Conservation (phyloP, 2,888 invertebrate species). For the Tachina lurida region DNA sequence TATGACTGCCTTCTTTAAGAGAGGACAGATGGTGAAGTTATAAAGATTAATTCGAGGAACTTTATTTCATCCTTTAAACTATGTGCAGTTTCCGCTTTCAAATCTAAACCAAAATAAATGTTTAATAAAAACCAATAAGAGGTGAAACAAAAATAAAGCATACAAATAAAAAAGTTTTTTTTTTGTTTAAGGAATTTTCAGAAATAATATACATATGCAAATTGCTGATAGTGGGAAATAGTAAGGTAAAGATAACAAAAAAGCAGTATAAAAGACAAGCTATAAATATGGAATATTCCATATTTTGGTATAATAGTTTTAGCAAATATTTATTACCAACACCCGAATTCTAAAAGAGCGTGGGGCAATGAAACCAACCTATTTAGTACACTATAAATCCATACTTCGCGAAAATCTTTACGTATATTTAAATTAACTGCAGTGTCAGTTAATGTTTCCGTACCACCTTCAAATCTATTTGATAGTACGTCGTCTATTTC, state of each 20-base stretch:
- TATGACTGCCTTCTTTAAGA: too few species aligned
- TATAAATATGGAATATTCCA: neutral
- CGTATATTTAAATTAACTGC: conserved; percentile 76
- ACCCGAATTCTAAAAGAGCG: neutral
- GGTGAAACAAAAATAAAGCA: too few species aligned
- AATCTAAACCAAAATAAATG: too few species aligned
- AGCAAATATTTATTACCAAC: conserved; percentile 7
- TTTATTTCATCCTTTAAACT: too few species aligned
- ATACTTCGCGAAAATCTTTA: conserved; percentile 87
- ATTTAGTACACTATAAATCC: conserved; percentile 84
- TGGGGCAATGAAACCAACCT: conserved; percentile 65
- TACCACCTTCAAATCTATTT: conserved; percentile 19
- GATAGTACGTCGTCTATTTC: neutral
- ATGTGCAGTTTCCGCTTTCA: too few species aligned
- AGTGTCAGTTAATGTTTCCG: neutral
- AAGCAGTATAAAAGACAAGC: neutral
- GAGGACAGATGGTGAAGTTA: too few species aligned
- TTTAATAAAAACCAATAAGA: too few species aligned
- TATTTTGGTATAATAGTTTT: neutral
- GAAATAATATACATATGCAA: too few species aligned
- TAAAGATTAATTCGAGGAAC: too few species aligned
- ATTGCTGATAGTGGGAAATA: too few species aligned
- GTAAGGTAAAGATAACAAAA: neutral
- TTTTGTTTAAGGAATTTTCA: too few species aligned
- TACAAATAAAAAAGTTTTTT: too few species aligned